Evolutionary conservation across 2,888 invertebrate species (phyloP).

Genomic region (Cosmia trapezina): DNA sequence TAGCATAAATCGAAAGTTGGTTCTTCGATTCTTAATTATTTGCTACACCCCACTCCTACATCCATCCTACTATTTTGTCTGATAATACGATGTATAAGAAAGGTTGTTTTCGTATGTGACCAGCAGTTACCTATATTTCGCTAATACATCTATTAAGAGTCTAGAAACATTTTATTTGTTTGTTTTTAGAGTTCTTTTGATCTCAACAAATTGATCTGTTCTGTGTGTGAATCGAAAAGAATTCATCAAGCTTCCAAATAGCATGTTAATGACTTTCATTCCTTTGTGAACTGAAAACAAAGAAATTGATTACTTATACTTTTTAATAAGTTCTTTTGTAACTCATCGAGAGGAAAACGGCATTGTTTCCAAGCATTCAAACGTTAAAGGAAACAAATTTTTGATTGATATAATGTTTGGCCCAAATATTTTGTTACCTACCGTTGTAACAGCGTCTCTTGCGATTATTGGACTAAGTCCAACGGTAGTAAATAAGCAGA

Average conservation of each 20-base stretch:
- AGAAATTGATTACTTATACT: slow-evolving; percentile 33
- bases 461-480: slow-evolving; percentile 46
- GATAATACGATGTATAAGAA: not conserved
- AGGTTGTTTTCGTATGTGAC: not conserved
- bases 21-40: not conserved
- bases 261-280: slow-evolving; percentile 37
- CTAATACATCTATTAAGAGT: not conserved
- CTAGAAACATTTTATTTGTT: not conserved
- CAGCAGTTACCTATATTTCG: not conserved
- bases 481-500: slow-evolving; percentile 33
- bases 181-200: slow-evolving; percentile 14
- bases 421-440: slow-evolving; percentile 29
- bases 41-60: too few relatives aligned
- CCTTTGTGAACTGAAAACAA: slow-evolving; percentile 41
- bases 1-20: not conserved
- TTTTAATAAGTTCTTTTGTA: slow-evolving; percentile 33
- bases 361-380: slow-evolving; percentile 22
- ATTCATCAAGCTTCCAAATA: slow-evolving; percentile 16
- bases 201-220: slow-evolving; percentile 22
- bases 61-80: too few relatives aligned
- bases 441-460: slow-evolving; percentile 8
- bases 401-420: slow-evolving; percentile 10
- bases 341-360: slow-evolving; percentile 13
- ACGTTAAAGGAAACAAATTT: not conserved
- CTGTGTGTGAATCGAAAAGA: slow-evolving; percentile 19